phyloP scores from a whole-genome alignment of 2,888 invertebrate genomes.

The Copidosoma aretas region DNA sequence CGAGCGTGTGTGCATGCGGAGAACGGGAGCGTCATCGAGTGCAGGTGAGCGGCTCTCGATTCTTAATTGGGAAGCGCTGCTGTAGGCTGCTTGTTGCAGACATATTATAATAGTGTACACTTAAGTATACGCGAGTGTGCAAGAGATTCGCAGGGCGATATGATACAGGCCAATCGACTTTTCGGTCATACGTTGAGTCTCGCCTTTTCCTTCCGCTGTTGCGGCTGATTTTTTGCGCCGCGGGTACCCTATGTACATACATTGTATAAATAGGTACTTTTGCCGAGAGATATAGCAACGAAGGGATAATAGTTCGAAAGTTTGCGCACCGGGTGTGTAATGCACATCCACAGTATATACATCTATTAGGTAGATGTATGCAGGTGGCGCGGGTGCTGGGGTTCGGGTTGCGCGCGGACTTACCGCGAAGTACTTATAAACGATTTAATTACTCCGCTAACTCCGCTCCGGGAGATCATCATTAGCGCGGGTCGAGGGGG shows the following conservation, averaged over 20 bases:
- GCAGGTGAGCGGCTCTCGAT: neutral
- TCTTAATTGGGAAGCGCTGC: neutral
- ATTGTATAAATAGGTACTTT: too few species aligned
- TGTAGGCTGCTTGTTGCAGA: too few species aligned
- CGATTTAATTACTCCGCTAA: constrained; percentile 11
- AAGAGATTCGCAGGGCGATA: constrained; percentile 3
- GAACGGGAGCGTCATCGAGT: neutral
- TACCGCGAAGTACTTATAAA: neutral
- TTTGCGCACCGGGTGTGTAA: too few species aligned
- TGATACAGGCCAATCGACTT: neutral
- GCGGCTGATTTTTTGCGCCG: neutral
- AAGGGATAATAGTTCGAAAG: too few species aligned
- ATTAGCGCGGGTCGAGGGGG: neutral
- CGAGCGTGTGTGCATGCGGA: too few species aligned
- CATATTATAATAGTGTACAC: neutral
- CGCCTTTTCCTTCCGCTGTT: neutral
- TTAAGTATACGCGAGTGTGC: neutral
- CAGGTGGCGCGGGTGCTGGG: neutral
- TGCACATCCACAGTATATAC: too few species aligned
- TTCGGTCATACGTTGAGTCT: neutral
- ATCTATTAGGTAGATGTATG: too few species aligned
- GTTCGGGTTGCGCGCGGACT: neutral
- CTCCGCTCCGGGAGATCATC: neutral
- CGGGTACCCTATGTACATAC: too few species aligned
- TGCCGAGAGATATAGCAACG: too few species aligned